Conservation (phyloP, 2,113 vertebrate species). For the Pedetes capensis region DNA sequence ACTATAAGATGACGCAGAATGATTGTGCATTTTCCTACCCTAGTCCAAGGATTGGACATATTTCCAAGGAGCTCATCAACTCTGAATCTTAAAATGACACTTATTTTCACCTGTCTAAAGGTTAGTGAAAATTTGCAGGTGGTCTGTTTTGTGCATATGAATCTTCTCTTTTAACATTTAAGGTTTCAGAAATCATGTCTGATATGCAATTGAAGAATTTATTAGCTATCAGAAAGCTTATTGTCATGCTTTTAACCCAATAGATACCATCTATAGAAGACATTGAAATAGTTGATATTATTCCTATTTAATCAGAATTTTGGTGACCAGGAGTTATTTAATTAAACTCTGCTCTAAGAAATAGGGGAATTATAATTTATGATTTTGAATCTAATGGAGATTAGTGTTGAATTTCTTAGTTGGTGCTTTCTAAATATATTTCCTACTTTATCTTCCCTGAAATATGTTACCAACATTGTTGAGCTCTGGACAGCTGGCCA, state of each 20-base stretch:
- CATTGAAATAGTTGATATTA: neutral
- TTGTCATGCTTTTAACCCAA: neutral
- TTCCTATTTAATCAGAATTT: neutral
- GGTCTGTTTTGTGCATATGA: neutral
- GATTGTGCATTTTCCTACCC: neutral
- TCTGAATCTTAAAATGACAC: slow-evolving; percentile 52
- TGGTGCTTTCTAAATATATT: slow-evolving; percentile 71
- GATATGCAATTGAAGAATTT: neutral
- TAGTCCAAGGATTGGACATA: neutral
- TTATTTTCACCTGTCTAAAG: slow-evolving; percentile 47
- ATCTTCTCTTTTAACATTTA: slow-evolving; percentile 28
- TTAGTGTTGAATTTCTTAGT: neutral
- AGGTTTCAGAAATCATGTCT: neutral
- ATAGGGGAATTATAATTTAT: neutral
- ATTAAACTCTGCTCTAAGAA: neutral
- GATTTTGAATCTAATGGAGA: neutral
- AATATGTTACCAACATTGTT: slow-evolving; percentile 51
- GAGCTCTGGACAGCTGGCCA: slow-evolving; percentile 54
- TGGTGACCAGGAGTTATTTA: neutral
- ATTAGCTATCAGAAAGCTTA: slow-evolving; percentile 28
- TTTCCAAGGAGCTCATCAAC: slow-evolving; percentile 3
- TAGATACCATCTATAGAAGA: neutral
- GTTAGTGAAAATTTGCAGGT: slow-evolving; percentile 13
- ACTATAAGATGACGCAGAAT: neutral
- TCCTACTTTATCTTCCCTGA: slow-evolving; percentile 52